A percentile compares a stretch with the other conserved stretches of the same genome.
phyloP scores from a whole-genome alignment of 2,888 invertebrate species.

The Petrolisthes cinctipes region DNA sequence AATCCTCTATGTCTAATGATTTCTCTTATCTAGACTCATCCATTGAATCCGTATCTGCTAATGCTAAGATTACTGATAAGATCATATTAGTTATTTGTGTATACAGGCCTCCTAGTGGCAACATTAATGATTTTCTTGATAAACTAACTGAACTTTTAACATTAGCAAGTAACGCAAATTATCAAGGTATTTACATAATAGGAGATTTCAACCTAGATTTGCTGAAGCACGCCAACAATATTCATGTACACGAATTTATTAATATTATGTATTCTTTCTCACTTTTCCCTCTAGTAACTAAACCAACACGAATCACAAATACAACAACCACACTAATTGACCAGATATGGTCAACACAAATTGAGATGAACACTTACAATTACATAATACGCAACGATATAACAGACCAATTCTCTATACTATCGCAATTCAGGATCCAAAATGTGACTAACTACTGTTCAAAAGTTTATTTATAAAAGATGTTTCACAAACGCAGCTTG shows the following conservation, averaged over 20 bases:
- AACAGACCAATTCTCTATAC: conserved; percentile 23
- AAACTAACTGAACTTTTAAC: conserved; percentile 11
- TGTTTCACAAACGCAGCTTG: background rate
- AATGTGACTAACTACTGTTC: background rate
- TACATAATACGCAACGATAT: conserved; percentile 7
- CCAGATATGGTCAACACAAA: conserved; percentile 11
- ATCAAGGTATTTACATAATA: conserved; percentile 17
- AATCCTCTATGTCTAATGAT: conserved; percentile 3
- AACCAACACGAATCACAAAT: conserved; percentile 14
- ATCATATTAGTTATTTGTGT: conserved; percentile 13
- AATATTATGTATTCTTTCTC: no score
- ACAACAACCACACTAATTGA: no score
- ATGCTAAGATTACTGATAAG: conserved; percentile 9
- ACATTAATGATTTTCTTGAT: conserved; percentile 20
- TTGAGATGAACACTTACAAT: conserved; percentile 11
- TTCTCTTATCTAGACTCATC: conserved; percentile 1
- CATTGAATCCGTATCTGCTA: conserved; percentile 3
- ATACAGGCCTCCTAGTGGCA: conserved; percentile 2
- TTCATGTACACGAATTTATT: conserved; percentile 12
- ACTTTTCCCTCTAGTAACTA: no score
- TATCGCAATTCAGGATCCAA: conserved; percentile 7
- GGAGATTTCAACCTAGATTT: conserved; percentile 2
- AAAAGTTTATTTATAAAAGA: conserved; percentile 7
- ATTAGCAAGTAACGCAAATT: conserved; percentile 16
- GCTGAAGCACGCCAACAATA: conserved; percentile 14